Percentiles rank a stretch among this genome's conserved stretches.
phyloP scores from a whole-genome alignment of 2,113 vertebrate species.

The Psammodynastes pulverulentus region DNA sequence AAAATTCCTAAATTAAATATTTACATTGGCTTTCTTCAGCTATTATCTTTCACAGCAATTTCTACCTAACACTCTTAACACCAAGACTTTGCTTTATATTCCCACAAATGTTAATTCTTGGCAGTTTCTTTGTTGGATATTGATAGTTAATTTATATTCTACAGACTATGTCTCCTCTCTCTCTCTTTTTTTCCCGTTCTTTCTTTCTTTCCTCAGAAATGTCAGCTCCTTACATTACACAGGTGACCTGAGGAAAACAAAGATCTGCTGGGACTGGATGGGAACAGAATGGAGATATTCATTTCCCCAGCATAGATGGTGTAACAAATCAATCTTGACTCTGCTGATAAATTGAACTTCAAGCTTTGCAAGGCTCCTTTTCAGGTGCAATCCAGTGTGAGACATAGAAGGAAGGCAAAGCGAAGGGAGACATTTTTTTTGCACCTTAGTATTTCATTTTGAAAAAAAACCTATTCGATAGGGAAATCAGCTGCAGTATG shows the following conservation, averaged over 20 bases:
- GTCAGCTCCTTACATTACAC: conserved; percentile 59
- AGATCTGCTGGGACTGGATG: conserved; percentile 55
- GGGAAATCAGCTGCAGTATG: fast-evolving
- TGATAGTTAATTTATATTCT: conserved; percentile 47
- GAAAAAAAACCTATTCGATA: conserved; percentile 42
- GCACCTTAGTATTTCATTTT: conserved; percentile 53
- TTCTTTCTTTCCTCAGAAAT: conserved; percentile 49
- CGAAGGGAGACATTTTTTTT: conserved; percentile 27
- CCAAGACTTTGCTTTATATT: background rate
- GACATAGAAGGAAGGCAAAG: conserved; percentile 54
- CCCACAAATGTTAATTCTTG: conserved; percentile 34
- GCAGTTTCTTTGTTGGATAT: conserved; percentile 22
- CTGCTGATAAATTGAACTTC: conserved; percentile 59
- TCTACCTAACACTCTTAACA: background rate
- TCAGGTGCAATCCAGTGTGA: conserved; percentile 57
- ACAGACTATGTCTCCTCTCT: conserved; percentile 29
- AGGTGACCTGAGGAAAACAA: conserved; percentile 61
- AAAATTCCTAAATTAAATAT: background rate
- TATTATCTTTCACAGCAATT: background rate
- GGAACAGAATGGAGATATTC: conserved; percentile 53
- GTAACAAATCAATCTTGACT: conserved; percentile 58
- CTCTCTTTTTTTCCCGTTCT: background rate
- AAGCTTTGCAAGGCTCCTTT: conserved; percentile 55
- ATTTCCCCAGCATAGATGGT: conserved; percentile 45
- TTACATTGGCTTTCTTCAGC: background rate